phyloP scores from a whole-genome alignment of 2,797 vertebrate genomes.

The Babyrousa celebensis region DNA sequence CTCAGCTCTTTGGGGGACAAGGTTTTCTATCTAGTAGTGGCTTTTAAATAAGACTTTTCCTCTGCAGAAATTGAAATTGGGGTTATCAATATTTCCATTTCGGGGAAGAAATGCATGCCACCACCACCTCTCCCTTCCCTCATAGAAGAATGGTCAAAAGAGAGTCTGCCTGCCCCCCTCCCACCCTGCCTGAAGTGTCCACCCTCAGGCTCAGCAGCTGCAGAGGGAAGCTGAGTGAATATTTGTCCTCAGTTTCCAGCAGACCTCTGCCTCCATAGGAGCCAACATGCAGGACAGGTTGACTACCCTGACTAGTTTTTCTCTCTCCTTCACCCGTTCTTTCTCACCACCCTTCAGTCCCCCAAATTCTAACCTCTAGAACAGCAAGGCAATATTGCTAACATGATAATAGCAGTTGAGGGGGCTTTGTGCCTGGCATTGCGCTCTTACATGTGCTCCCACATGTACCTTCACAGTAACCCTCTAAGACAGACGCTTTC shows the following conservation, averaged over 20 bases:
- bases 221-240: neutral
- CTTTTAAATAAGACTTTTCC: conserved; percentile 12
- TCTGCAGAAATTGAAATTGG: neutral
- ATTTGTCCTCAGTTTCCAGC: neutral
- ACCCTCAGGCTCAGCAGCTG: neutral
- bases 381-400: neutral
- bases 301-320: neutral
- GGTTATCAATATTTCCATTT: neutral
- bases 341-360: neutral
- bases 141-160: neutral
- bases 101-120: neutral
- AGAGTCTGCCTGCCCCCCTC: neutral
- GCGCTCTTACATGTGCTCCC: neutral
- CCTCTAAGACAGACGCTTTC: neutral
- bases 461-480: neutral
- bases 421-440: neutral
- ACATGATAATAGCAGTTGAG: neutral
- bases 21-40: neutral
- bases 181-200: neutral
- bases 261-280: neutral
- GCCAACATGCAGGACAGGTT: neutral
- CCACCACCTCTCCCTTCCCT: neutral
- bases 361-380: neutral
- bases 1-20: neutral
- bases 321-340: neutral